Base-by-base conservation (phyloP, 1,140 invertebrate genomes). In the Cyclargus thomasi region DNA sequence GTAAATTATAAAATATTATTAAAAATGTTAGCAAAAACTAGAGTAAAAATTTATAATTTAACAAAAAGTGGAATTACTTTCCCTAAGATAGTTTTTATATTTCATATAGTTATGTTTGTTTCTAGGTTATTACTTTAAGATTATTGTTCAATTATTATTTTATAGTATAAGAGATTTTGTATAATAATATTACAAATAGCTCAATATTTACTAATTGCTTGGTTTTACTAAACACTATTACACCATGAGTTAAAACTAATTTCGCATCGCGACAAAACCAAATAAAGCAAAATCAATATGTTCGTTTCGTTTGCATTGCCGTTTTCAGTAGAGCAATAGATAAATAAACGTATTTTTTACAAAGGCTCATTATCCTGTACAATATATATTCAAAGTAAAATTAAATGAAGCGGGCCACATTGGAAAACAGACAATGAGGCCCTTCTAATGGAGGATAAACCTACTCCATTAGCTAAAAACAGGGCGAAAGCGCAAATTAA, bases 371-470 rank as follows among this genome's bases (percentile, higher is more conserved):
- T 20, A 59, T 59, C 17, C 18, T 20, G 14, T 59, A 59, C 20
- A 35, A 35, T 5, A 8, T 3, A n/a, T 6, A 59, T 59, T 59
- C 55, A 59, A 59, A 59, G 55, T 59, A 21, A 59, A 59, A 59
- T 59, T 59, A 59, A 59, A 59, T 59, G 55, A 59, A 59, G 55
- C 55, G 55, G 21, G 55, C 55, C 55, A 55, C 53, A 59, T 59
- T 59, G 55, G 55, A 59, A 59, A 59, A 59, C 55, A 59, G 17
- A 59, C 55, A 59, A 59, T 59, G 55, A 55, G 55, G 55, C 55
- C 55, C 55, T 59, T 59, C 55, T 59, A 59, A 59, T 59, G 55
- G 55, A 59, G 55, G 55, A 59, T 59, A 59, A 59, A 59, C 55
- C 18, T 21, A 59, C 55, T 59, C 55, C 55, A 59, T 59, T 59